Conservation (phyloP, 2,888 invertebrate species). For the Oegoconia quadripuncta region DNA sequence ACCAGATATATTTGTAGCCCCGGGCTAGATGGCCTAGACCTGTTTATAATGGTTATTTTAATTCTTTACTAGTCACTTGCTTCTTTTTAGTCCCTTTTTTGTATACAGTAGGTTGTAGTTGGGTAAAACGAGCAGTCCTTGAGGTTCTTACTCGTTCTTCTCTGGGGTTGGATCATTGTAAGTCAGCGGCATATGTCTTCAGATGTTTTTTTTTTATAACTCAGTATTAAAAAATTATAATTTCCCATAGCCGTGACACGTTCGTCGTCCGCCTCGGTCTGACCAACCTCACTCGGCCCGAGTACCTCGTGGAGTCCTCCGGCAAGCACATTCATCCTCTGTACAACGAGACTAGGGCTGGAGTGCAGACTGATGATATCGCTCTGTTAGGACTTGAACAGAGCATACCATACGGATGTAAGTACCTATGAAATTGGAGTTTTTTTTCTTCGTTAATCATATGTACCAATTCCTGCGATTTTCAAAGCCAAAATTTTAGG, state of each 20-base stretch:
- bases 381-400: slow-evolving; percentile 45
- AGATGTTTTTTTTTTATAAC: no score
- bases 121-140: background rate
- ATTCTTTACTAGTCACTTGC: no score
- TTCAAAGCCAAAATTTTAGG: background rate
- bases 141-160: background rate
- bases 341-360: slow-evolving; percentile 41
- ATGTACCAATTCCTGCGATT: background rate
- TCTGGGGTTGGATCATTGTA: background rate
- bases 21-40: no score
- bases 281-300: slow-evolving; percentile 52
- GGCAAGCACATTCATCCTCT: slow-evolving; percentile 47
- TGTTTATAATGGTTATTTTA: no score
- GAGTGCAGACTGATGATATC: slow-evolving; percentile 59
- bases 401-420: slow-evolving; percentile 41
- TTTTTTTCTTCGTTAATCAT: background rate
- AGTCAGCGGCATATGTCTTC: no score
- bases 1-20: no score
- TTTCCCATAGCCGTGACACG: slow-evolving; percentile 40
- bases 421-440: slow-evolving; percentile 25
- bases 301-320: slow-evolving; percentile 38
- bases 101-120: background rate
- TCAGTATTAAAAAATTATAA: background rate
- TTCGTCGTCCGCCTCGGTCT: slow-evolving; percentile 58
- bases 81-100: background rate